Evolutionary conservation across 2,888 invertebrate genomes (phyloP).

Genomic region (Amitus sp.): DNA sequence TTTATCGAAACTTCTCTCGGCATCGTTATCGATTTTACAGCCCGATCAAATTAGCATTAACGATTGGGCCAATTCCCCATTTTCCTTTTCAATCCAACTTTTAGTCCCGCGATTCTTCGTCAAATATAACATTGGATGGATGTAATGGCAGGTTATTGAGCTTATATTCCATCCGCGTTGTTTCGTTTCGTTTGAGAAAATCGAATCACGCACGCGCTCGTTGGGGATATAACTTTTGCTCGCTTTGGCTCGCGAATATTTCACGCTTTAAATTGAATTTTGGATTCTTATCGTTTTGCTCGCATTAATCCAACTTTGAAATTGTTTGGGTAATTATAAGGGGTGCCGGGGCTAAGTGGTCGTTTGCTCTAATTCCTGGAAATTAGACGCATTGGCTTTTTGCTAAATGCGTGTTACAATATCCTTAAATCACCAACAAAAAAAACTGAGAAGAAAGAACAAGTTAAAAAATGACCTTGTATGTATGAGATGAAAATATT

Average conservation of each 20-base stretch:
- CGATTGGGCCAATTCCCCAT: neutral
- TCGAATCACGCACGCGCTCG: neutral
- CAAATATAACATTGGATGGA: too few species aligned
- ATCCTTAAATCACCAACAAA: too few species aligned
- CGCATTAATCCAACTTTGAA: slow-evolving; percentile 26
- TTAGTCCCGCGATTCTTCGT: neutral
- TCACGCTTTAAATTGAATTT: neutral
- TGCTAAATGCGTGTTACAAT: too few species aligned
- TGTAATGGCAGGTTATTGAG: slow-evolving; percentile 3
- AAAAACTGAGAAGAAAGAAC: too few species aligned
- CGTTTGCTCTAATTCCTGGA: too few species aligned
- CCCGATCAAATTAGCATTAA: slow-evolving; percentile 10
- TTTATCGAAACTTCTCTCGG: neutral
- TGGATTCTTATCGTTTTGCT: slow-evolving; percentile 7
- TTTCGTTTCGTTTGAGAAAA: neutral
- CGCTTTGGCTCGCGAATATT: neutral
- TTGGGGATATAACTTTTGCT: too few species aligned
- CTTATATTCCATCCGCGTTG: slow-evolving; percentile 13
- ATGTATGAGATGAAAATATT: too few species aligned
- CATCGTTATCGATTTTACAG: slow-evolving; percentile 6
- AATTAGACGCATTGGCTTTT: too few species aligned
- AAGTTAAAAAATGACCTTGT: too few species aligned
- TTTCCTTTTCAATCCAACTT: neutral
- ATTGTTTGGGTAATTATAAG: too few species aligned
- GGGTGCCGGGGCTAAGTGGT: too few species aligned